Conservation (phyloP, 2,797 vertebrate genomes). For the Prionace glauca region DNA sequence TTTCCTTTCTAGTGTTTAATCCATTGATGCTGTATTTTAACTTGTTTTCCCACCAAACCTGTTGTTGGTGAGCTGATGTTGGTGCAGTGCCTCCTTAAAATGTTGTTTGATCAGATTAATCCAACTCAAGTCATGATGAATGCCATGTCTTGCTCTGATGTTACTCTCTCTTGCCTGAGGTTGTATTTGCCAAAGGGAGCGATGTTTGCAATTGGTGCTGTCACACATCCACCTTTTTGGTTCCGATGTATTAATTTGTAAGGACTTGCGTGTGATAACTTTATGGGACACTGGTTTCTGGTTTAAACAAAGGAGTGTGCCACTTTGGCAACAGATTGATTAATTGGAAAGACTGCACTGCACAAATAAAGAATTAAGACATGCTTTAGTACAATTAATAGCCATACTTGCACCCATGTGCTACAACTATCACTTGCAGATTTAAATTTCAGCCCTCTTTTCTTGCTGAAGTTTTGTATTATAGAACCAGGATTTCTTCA, state of each 20-base stretch:
- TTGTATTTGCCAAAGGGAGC: background rate
- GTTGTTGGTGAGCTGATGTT: background rate
- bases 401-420: background rate
- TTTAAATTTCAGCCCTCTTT: background rate
- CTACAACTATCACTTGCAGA: background rate
- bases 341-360: background rate
- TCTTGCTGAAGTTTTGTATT: background rate
- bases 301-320: background rate
- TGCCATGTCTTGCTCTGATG: background rate
- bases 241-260: background rate
- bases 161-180: background rate
- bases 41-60: background rate
- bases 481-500: background rate
- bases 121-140: background rate
- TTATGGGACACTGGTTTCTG: background rate
- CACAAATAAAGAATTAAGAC: background rate
- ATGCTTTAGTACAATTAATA: background rate
- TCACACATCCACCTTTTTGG: background rate
- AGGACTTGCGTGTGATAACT: background rate
- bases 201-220: too few relatives aligned
- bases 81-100: background rate
- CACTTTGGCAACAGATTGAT: background rate
- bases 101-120: background rate
- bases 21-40: background rate
- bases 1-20: background rate